Evolutionary conservation across 2,797 vertebrate genomes (phyloP).

Genomic region (Phoeniculus purpureus): DNA sequence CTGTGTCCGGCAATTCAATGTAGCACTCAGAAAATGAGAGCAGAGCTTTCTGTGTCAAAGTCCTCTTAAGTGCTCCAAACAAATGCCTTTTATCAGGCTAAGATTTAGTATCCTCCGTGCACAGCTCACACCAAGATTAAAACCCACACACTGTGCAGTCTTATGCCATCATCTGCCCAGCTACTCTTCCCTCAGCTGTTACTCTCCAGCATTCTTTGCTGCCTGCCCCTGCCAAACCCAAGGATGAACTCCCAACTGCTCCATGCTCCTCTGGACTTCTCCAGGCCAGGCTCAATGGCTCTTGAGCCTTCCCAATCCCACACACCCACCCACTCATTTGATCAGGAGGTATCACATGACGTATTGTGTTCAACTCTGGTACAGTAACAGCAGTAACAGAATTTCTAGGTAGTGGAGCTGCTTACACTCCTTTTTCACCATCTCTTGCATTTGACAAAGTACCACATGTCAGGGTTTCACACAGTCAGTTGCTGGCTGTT

Average conservation of each 20-base stretch:
- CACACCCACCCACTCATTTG: not conserved
- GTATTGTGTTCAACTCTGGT: not conserved
- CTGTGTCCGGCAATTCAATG: not conserved
- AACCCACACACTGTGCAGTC: not conserved
- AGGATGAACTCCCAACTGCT: not conserved
- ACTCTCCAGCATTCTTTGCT: not conserved
- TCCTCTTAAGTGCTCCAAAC: not conserved
- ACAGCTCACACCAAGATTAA: not conserved
- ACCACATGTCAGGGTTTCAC: not conserved
- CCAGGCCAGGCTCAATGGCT: not conserved
- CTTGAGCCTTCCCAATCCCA: not conserved
- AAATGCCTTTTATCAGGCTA: not conserved
- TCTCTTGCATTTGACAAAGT: not conserved
- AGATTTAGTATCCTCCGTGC: not conserved
- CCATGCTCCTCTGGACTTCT: not conserved
- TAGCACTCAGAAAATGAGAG: not conserved
- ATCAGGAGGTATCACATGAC: not conserved
- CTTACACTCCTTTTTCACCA: not conserved
- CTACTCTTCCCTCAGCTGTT: not conserved
- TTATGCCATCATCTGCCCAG: not conserved
- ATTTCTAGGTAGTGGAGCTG: not conserved
- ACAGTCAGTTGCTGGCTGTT: not conserved
- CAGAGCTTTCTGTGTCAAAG: not conserved
- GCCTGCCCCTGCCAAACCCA: not conserved
- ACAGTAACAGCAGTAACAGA: not conserved